Conservation (phyloP, 2,113 vertebrate species). For the Calcarius ornatus region DNA sequence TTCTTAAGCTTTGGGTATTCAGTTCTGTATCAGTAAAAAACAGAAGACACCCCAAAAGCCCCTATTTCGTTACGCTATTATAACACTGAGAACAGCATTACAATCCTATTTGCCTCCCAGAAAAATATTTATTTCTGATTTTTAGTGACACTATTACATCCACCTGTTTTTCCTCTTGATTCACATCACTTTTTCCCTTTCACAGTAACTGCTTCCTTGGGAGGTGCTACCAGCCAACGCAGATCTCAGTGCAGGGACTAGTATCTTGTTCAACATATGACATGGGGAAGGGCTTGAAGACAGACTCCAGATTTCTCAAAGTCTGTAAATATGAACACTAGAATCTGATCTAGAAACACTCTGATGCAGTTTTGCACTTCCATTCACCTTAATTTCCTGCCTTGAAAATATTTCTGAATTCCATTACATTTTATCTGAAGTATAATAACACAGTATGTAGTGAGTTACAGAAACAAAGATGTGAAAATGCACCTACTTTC, state of each 20-base stretch:
- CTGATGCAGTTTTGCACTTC: background rate
- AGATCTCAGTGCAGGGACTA: background rate
- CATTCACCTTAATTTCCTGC: background rate
- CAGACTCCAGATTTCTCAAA: background rate
- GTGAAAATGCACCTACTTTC: conserved; percentile 83
- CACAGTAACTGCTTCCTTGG: background rate
- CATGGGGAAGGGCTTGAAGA: background rate
- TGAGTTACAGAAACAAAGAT: background rate
- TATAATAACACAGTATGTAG: background rate
- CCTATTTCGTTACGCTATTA: background rate
- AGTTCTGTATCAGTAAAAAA: background rate
- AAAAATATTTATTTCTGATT: background rate
- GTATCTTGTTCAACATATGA: background rate
- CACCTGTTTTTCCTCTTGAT: background rate
- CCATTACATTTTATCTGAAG: background rate
- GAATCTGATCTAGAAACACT: background rate
- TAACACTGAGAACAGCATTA: background rate
- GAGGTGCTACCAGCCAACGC: background rate
- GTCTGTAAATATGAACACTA: background rate
- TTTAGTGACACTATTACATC: background rate
- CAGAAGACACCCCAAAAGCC: rapidly evolving
- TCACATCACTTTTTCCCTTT: background rate
- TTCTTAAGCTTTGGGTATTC: background rate
- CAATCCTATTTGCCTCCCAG: background rate
- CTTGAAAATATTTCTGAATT: background rate